These are phyloP conservation scores for Gymnoscopelus microlampas DNA, from an alignment of 2,797 vertebrate genomes.

Conservation along the genomic window DNA sequence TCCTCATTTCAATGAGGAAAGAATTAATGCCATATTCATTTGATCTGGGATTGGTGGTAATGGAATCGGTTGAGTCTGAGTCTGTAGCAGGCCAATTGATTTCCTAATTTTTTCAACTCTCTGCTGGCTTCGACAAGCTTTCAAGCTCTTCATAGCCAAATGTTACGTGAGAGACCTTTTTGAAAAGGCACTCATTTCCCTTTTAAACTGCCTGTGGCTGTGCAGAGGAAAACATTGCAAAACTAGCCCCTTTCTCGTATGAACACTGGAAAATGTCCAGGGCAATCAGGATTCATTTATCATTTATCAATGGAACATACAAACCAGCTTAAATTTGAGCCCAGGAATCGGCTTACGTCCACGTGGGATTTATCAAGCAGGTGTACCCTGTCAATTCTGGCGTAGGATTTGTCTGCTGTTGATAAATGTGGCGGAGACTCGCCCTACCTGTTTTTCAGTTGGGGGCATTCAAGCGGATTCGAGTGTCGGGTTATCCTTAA, in stretches of 20 bases:
- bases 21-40: constrained; percentile 7
- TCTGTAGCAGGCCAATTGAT: constrained; percentile 27
- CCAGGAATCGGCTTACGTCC: too few relatives aligned
- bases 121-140: constrained; percentile 36
- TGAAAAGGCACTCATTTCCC: constrained; percentile 21
- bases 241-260: neutral
- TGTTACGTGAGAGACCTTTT: constrained; percentile 20
- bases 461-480: too few relatives aligned
- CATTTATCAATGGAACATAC: too few relatives aligned
- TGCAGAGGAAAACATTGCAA: constrained; percentile 13
- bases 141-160: constrained; percentile 24
- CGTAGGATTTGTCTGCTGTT: too few relatives aligned
- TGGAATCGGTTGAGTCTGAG: neutral
- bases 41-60: neutral
- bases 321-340: too few relatives aligned
- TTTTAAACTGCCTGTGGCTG: constrained; percentile 2
- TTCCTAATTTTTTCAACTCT: constrained; percentile 33
- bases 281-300: too few relatives aligned
- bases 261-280: too few relatives aligned
- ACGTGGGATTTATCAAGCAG: too few relatives aligned
- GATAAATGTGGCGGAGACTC: too few relatives aligned
- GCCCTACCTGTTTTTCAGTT: too few relatives aligned
- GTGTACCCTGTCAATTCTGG: too few relatives aligned
- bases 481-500: too few relatives aligned
- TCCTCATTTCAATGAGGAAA: neutral